A percentile compares a stretch with the other conserved stretches of the same genome.
phyloP scores from a whole-genome alignment of 2,888 invertebrate genomes.

The Chrysolina oricalcia region DNA sequence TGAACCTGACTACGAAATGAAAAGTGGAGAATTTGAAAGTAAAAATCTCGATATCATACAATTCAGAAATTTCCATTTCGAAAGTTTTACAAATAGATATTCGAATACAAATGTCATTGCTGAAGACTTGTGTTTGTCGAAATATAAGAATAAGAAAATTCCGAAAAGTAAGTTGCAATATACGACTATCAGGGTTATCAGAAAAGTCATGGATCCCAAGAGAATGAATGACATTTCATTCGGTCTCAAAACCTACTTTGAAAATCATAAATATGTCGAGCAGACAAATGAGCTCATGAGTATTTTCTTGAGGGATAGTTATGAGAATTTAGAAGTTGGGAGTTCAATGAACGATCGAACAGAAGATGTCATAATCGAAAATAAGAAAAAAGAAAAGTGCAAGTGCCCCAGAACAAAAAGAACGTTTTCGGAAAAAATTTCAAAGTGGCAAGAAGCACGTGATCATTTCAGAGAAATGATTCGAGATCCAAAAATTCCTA shows the following conservation, averaged over 20 bases:
- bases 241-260: constrained; percentile 8
- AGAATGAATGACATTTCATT: background rate
- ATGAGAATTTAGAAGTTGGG: background rate
- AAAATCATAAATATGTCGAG: background rate
- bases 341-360: background rate
- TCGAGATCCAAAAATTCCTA: constrained; percentile 47
- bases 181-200: constrained; percentile 27
- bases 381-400: constrained; percentile 38
- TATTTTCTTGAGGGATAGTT: background rate
- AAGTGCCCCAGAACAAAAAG: constrained; percentile 45
- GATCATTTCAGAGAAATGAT: constrained; percentile 50
- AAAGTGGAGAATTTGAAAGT: background rate
- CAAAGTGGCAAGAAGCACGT: constrained; percentile 51
- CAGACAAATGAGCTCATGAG: background rate
- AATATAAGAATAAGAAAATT: constrained; percentile 33
- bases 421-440: constrained; percentile 52
- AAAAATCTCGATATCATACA: constrained; percentile 28
- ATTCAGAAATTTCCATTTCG: constrained; percentile 38
- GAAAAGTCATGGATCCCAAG: constrained; percentile 27
- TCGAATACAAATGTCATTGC: constrained; percentile 25
- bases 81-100: constrained; percentile 44
- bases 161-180: constrained; percentile 16
- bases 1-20: constrained; percentile 12
- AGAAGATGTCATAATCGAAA: background rate
- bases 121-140: constrained; percentile 33